Percentiles rank a stretch among this genome's conserved stretches.
phyloP scores from a whole-genome alignment of 2,113 vertebrate genomes.

The Centropristis striata region DNA sequence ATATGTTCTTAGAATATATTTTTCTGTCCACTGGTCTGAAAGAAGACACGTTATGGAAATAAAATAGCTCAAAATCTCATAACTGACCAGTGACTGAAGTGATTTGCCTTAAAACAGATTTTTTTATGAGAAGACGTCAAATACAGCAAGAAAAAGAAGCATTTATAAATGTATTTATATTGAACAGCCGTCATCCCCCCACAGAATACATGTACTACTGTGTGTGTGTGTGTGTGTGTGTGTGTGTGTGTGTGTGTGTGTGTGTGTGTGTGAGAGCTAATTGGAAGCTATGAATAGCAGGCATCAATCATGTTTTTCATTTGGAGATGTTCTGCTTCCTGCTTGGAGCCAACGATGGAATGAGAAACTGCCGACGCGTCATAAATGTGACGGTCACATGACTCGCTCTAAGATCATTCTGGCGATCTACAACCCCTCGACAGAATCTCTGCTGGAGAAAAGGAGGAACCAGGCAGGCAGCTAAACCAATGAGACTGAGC shows the following conservation, averaged over 20 bases:
- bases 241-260: neutral
- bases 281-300: constrained; percentile 59
- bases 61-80: too few species aligned
- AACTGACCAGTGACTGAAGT: too few species aligned
- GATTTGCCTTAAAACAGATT: neutral
- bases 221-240: constrained; percentile 11
- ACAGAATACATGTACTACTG: neutral
- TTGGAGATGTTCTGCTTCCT: constrained; percentile 52
- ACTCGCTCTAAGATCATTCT: constrained; percentile 2
- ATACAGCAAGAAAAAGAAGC: neutral
- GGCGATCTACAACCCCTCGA: constrained; percentile 16
- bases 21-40: too few species aligned
- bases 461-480: neutral
- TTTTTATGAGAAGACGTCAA: neutral
- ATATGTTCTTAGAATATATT: too few species aligned
- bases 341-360: constrained; percentile 46
- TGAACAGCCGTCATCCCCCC: too few species aligned
- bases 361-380: constrained; percentile 40
- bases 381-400: constrained; percentile 49
- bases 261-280: constrained; percentile 35
- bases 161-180: constrained; percentile 8
- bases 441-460: neutral
- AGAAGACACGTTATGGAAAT: too few species aligned
- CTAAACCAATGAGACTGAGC: neutral
- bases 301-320: constrained; percentile 64